These are phyloP conservation scores for Meda fulgida DNA, from an alignment of 2,797 vertebrate species.

Conservation along the genomic window DNA sequence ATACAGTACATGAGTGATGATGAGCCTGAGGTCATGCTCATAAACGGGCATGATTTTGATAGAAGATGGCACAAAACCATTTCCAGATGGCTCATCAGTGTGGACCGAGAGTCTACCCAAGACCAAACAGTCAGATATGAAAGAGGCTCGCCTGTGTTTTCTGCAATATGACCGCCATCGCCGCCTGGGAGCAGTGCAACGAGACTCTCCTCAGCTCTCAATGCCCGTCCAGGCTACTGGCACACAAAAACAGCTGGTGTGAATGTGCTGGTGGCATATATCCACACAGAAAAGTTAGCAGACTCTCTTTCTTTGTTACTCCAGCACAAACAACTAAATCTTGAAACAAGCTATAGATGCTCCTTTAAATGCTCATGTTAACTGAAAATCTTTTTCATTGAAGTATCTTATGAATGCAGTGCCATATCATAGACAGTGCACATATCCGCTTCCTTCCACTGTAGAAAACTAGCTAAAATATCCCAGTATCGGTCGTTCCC, in stretches of 20 bases:
- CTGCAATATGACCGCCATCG: slow-evolving; percentile 39
- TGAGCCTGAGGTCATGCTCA: slow-evolving; percentile 55
- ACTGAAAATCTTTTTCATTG: neutral
- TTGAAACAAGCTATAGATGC: neutral
- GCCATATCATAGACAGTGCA: too few relatives aligned
- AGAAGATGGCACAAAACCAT: slow-evolving; percentile 62
- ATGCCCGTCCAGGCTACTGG: slow-evolving; percentile 20
- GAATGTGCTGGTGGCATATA: slow-evolving; percentile 28
- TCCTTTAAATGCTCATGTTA: neutral
- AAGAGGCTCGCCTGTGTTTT: slow-evolving; percentile 38
- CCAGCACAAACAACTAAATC: neutral
- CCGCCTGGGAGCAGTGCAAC: slow-evolving; percentile 47
- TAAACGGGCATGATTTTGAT: slow-evolving; percentile 60
- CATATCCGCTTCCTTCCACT: too few relatives aligned
- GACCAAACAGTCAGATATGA: slow-evolving; percentile 40
- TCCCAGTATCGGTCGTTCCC: too few relatives aligned
- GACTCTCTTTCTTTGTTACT: slow-evolving; percentile 19
- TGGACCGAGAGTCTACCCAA: slow-evolving; percentile 48
- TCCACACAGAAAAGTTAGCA: slow-evolving; percentile 33
- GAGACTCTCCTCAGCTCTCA: slow-evolving; percentile 42
- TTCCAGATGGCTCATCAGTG: slow-evolving; percentile 66
- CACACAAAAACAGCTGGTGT: slow-evolving; percentile 45
- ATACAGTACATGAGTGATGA: slow-evolving; percentile 52
- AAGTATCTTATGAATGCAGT: neutral
- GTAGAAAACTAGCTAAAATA: too few relatives aligned